Base-by-base conservation (phyloP, 2,888 invertebrate genomes). In the Tetranychus truncatus region DNA sequence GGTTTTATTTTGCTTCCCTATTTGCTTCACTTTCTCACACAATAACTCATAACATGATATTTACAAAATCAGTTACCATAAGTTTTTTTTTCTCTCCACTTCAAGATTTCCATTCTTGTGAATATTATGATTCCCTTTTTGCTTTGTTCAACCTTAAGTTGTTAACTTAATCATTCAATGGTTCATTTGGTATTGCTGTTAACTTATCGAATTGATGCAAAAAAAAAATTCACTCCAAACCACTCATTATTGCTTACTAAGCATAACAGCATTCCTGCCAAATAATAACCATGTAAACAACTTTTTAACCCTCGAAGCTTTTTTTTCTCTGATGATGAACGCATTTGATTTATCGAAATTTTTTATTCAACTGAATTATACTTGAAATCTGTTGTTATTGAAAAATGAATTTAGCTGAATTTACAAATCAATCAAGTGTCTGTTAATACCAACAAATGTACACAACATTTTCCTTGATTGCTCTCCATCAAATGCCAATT, bases 321-420 rank as follows among this genome's bases (percentile, higher is more conserved):
- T 34, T 34, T 34, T 34, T 24, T 2, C 24, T 24, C 24, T 34
- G 34, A 34, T 0, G 5, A 34, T 34, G 4, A 34, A 34, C 34
- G 24, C 34, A 34, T 34, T 34, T 34, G 34, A 34, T 34, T 34
- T 34, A 34, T 34, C 34, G 34, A 34, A 3, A 34, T 4, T 34
- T 34, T 34, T 34, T 34, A 34, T 34, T 34, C 4, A 3, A 34
- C 34, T 34, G 34, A 34, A 34, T 34, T 34, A 34, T 34, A 34
- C 34, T 34, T 66, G 66, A n/a, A 66, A 66, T n/a, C 20, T n/a
- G 18, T 66, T 66, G 66, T 66, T 66, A 20, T 66, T 66, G 20
- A n/a, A 34, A 15, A 74, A 66, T n/a, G 18, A 71, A 18, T 74
- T 21, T 15, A 75, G n/a, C n/a, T 46, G 46, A 74, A 74, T 34